These are phyloP conservation scores for Panopea generosa DNA, from an alignment of 2,888 invertebrate species.

Conservation along the genomic window DNA sequence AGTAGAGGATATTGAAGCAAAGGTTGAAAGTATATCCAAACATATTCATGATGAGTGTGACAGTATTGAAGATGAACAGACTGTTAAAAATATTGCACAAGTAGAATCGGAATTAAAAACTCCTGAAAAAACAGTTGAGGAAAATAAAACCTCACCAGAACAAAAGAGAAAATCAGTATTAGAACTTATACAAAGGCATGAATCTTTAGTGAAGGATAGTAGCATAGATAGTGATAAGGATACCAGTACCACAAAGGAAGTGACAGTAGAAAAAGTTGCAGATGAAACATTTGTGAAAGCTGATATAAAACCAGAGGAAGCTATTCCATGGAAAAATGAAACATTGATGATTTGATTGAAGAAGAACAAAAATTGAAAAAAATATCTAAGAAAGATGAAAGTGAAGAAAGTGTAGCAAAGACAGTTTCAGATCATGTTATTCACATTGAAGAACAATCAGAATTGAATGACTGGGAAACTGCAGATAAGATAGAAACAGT, in stretches of 20 bases:
- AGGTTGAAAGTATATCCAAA: slow-evolving; percentile 64
- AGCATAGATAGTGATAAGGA: slow-evolving; percentile 32
- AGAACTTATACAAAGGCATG: slow-evolving; percentile 57
- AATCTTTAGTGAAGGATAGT: slow-evolving; percentile 46
- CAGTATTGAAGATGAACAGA: slow-evolving; percentile 6
- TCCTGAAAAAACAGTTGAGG: background rate
- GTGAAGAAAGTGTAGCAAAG: slow-evolving; percentile 5
- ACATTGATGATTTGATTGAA: slow-evolving; percentile 18
- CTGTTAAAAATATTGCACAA: background rate
- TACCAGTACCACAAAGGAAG: background rate
- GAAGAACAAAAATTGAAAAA: background rate
- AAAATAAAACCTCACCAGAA: too few relatives aligned
- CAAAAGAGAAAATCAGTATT: slow-evolving; percentile 44
- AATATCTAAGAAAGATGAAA: slow-evolving; percentile 1
- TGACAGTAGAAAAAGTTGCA: too few relatives aligned
- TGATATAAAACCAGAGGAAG: slow-evolving; percentile 30
- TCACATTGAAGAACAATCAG: slow-evolving; percentile 29
- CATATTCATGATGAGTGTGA: background rate
- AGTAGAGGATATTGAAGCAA: slow-evolving; percentile 67
- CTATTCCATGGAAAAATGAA: slow-evolving; percentile 17
- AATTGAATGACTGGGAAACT: slow-evolving; percentile 69
- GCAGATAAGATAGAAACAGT: slow-evolving; percentile 64
- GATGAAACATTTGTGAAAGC: too few relatives aligned
- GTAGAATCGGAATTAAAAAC: too few relatives aligned
- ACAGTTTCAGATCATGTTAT: background rate